Percentiles rank a stretch among this genome's conserved stretches.
These are phyloP conservation scores for Macrobrachium nipponense DNA, from an alignment of 1,140 invertebrate genomes.

Conservation along the genomic window DNA sequence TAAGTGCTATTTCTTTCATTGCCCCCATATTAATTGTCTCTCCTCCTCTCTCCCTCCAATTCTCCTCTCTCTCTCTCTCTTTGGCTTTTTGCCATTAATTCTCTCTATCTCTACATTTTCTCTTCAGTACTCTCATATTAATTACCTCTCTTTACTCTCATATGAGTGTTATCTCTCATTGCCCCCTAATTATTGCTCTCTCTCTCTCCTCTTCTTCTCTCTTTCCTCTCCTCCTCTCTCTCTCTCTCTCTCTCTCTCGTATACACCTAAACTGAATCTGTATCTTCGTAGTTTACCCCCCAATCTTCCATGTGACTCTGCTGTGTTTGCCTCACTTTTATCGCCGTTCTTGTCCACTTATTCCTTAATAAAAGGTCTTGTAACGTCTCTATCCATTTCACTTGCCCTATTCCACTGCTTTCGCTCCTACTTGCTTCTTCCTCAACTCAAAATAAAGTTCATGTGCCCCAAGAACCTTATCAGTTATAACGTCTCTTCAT, in stretches of 20 bases:
- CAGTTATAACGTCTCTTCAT: too few relatives aligned
- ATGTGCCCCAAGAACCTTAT: too few relatives aligned
- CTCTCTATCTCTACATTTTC: neutral
- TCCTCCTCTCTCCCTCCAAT: neutral
- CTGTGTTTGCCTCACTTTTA: neutral
- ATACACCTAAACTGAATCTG: neutral
- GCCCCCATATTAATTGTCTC: too few relatives aligned
- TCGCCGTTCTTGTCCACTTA: neutral
- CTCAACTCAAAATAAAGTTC: neutral
- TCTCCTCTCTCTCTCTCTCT: too few relatives aligned
- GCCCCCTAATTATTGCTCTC: neutral
- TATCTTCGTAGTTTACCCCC: neutral
- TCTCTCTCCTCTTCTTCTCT: constrained; percentile 2
- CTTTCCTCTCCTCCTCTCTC: neutral
- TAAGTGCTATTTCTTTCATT: neutral
- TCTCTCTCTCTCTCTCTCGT: constrained; percentile 3
- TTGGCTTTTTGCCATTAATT: neutral
- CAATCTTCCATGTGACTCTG: neutral
- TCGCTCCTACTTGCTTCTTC: neutral
- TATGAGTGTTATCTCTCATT: neutral
- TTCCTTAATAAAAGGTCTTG: neutral
- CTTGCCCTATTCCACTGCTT: neutral
- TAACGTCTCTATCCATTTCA: neutral
- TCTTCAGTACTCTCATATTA: neutral
- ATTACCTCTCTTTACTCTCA: neutral